Evolutionary conservation across 1,140 invertebrate genomes (phyloP).

Genomic region (Meloidogyne chitwoodi): DNA sequence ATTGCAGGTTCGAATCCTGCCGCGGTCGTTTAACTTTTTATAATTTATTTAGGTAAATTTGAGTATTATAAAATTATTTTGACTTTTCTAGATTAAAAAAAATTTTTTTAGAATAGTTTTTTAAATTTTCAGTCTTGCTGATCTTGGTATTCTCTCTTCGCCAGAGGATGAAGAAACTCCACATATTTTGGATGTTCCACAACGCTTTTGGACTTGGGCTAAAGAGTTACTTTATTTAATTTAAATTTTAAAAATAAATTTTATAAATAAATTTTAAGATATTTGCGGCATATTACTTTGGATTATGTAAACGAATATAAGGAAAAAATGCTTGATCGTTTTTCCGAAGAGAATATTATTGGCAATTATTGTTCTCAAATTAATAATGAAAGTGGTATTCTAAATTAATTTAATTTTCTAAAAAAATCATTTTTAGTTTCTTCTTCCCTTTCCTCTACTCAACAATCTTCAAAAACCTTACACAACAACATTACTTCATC

Average conservation of each 20-base stretch:
- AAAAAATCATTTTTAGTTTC: background rate
- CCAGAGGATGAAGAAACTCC: constrained; percentile 37
- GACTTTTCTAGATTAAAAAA: too few species aligned
- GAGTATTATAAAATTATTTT: background rate
- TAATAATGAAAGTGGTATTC: background rate
- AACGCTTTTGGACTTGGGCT: constrained; percentile 43
- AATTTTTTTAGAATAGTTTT: background rate
- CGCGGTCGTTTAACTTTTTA: constrained; percentile 33
- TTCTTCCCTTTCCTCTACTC: background rate
- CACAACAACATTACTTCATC: background rate
- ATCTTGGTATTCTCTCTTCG: constrained; percentile 38
- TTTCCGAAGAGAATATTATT: constrained; percentile 9
- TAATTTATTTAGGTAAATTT: background rate
- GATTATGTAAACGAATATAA: constrained; percentile 26
- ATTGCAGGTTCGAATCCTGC: constrained; percentile 54
- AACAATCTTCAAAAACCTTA: background rate
- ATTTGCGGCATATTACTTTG: constrained; percentile 19
- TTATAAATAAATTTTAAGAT: constrained; percentile 6
- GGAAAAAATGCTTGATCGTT: constrained; percentile 32
- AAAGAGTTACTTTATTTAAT: constrained; percentile 28
- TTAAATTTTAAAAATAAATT: background rate
- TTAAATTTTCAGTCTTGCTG: constrained; percentile 16
- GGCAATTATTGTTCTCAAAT: background rate
- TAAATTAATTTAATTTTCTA: background rate
- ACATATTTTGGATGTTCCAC: constrained; percentile 37